Conservation (phyloP, 2,888 invertebrate genomes). For the Tenthredo amoena region DNA sequence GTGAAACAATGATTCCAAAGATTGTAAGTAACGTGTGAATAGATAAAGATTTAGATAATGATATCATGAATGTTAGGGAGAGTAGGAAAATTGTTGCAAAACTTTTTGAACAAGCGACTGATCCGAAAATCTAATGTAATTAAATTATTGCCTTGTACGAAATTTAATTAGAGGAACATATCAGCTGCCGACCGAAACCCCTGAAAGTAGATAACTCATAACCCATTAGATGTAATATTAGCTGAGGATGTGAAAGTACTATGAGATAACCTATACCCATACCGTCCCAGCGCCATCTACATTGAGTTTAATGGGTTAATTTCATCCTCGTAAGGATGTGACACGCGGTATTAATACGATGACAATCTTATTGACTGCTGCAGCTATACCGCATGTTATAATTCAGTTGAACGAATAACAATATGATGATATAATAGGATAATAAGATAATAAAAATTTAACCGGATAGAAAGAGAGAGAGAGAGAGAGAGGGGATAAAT, state of each 20-base stretch:
- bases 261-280: neutral
- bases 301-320: slow-evolving; percentile 9
- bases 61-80: neutral
- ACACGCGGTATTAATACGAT: neutral
- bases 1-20: too few relatives aligned
- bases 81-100: neutral
- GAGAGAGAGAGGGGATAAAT: neutral
- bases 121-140: too few relatives aligned
- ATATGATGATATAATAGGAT: neutral
- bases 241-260: neutral
- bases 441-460: neutral
- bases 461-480: neutral
- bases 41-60: too few relatives aligned
- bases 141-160: neutral
- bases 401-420: neutral
- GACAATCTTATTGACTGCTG: slow-evolving; percentile 5
- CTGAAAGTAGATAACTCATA: neutral
- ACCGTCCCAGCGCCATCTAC: neutral
- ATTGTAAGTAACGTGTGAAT: too few relatives aligned
- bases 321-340: neutral
- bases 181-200: neutral
- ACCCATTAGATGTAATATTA: neutral
- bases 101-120: neutral
- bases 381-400: neutral
- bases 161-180: neutral